Evolutionary conservation across 2,113 vertebrate genomes (phyloP).

Genomic region (Zingel zingel): DNA sequence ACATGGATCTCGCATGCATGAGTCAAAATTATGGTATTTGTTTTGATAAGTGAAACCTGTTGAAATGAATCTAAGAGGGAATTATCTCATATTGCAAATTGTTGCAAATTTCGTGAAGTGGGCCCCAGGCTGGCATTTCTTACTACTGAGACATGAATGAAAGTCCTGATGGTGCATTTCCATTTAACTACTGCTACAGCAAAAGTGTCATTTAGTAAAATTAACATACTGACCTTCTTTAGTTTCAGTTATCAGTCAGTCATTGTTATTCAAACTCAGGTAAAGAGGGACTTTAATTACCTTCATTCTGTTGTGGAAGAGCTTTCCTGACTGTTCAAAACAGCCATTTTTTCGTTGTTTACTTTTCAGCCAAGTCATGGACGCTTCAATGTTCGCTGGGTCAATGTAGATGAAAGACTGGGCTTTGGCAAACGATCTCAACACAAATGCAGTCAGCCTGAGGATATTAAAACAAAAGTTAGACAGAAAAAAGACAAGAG

Average conservation of each 20-base stretch:
- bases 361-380: conserved; percentile 79
- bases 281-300: conserved; percentile 53
- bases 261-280: not conserved
- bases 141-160: not conserved
- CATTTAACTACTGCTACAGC: not conserved
- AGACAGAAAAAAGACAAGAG: not conserved
- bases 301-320: conserved; percentile 88
- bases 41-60: not conserved
- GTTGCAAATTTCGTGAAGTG: not conserved
- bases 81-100: not conserved
- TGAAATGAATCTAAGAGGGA: too few species aligned
- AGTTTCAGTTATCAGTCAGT: not conserved
- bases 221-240: too few species aligned
- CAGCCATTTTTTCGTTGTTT: conserved; percentile 84
- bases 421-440: conserved; percentile 83
- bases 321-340: conserved; percentile 81
- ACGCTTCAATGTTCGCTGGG: conserved; percentile 32
- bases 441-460: conserved; percentile 89
- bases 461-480: not conserved
- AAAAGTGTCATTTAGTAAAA: not conserved
- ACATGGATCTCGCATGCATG: too few species aligned
- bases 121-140: too few species aligned
- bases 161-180: not conserved
- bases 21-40: too few species aligned
- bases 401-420: conserved; percentile 80